Evolutionary conservation across 53 echinoderm and acorn worm genomes (phyloP), one percentile per base, ranked within the genome.

Genomic region (Paelopatides confundens): DNA sequence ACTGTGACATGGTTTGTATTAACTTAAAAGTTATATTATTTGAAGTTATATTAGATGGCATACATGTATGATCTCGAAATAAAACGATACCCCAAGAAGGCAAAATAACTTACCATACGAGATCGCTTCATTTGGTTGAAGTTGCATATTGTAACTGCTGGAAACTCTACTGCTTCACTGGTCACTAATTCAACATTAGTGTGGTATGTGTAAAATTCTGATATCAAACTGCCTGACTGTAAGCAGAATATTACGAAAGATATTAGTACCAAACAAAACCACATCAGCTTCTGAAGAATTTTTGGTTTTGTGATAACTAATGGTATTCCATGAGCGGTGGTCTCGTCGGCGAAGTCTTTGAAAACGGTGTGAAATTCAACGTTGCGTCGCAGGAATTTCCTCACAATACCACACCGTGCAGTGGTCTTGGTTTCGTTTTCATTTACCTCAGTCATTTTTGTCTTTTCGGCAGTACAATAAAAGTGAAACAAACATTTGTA

Each of bases 251-350:
- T 50, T 2, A 31, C 66, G 13, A 82, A 62, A 0, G 90, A 39
- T 8, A 38, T 90, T 14, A 35, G 35, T 17, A 89, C 67, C 36
- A 96, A 36, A 24, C 87, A 21, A 10, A 90, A 37, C 96, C 96
- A 96, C 21, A 94, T 66, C 31, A 94, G 29, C 37, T 92, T 92
- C 64, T 89, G 54, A 64, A 77, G 54, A 53, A 64, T 36, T 38
- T 82, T 83, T 15, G 66, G 46, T 27, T 83, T 85, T 32, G 85
- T 85, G 76, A 94, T 86, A 21, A 96, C 86, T 10, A 71, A 52
- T 1, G 94, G 94, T 11, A 96, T 63, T 21, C 96, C 96, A 54
- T 96, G 96, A 28, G 94, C 94, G 1, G 96, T 94, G 86, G 93
- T 90, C 31, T 69, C 77, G 53, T 94, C 91, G 4, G 70, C 92